Percentiles rank a stretch among this genome's conserved stretches.
Conservation (phyloP, 2,113 vertebrate genomes). For the Eudyptes chrysolophus region DNA sequence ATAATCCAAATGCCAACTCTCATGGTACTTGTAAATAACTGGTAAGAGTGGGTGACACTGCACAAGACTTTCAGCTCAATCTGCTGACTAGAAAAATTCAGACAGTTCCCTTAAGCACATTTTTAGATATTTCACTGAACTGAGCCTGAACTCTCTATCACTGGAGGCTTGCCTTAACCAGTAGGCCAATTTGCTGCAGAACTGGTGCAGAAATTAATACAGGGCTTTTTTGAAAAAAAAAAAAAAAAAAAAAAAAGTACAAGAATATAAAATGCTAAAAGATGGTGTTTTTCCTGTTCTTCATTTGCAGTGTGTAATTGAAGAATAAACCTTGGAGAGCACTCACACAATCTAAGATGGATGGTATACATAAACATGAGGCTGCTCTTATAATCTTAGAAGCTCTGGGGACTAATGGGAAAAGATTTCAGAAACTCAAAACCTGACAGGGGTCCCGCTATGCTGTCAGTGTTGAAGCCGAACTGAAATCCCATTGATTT, state of each 20-base stretch:
- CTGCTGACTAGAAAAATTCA: background rate
- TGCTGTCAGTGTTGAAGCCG: background rate
- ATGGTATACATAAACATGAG: constrained; percentile 52
- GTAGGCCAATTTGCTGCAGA: background rate
- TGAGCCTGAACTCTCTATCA: background rate
- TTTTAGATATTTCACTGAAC: constrained; percentile 1
- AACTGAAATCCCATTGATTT: constrained; percentile 45
- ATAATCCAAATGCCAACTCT: background rate
- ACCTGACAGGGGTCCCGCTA: constrained; percentile 1
- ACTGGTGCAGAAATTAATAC: background rate
- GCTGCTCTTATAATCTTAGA: constrained; percentile 59
- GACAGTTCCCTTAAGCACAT: background rate
- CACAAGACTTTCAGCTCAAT: background rate
- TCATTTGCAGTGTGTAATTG: constrained; percentile 13
- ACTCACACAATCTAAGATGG: constrained; percentile 27
- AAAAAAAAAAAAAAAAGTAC: background rate
- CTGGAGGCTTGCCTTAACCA: background rate
- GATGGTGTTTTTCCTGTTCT: background rate
- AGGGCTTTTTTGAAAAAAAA: background rate
- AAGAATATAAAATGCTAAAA: background rate
- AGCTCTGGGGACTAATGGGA: constrained; percentile 29
- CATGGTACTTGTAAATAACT: background rate
- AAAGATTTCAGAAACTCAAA: constrained; percentile 48
- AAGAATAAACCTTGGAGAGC: constrained; percentile 41
- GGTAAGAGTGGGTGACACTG: background rate